A percentile compares a stretch with the other conserved stretches of the same genome.
These are phyloP conservation scores for Trissolcus basalis DNA, from an alignment of 1,140 invertebrate genomes.

Conservation along the genomic window DNA sequence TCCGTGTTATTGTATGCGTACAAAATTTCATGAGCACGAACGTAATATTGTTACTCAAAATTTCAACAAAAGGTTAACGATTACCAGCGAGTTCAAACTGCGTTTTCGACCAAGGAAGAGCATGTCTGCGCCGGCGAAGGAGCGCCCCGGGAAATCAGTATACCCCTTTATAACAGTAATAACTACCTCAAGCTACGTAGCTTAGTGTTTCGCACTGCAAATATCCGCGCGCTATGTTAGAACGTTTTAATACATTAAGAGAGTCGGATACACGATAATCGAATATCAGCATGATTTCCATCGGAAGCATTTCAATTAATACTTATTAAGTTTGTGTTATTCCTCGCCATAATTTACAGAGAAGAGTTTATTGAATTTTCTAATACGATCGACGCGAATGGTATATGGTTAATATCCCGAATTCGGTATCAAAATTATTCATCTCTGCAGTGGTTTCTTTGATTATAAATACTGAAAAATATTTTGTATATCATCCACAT, in stretches of 20 bases:
- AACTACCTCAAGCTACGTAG: constrained; percentile 50
- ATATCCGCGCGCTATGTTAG: constrained; percentile 39
- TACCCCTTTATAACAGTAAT: constrained; percentile 57
- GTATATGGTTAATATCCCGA: not conserved
- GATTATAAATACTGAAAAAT: too few species aligned
- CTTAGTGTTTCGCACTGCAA: constrained; percentile 46
- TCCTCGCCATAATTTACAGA: constrained; percentile 10
- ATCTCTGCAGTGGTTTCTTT: too few species aligned
- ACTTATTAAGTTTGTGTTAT: constrained; percentile 26
- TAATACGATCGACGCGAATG: too few species aligned
- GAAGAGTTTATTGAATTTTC: constrained; percentile 13
- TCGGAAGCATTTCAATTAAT: constrained; percentile 38
- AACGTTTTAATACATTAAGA: constrained; percentile 50
- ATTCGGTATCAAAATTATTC: too few species aligned
- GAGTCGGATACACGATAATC: constrained; percentile 33
- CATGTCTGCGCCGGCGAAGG: constrained; percentile 50
- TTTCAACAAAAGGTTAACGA: constrained; percentile 52
- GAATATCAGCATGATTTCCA: constrained; percentile 45
- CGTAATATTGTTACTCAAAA: constrained; percentile 32
- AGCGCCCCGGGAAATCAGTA: constrained; percentile 59
- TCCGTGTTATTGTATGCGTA: not conserved
- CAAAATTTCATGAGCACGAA: constrained; percentile 22
- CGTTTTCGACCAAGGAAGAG: constrained; percentile 52
- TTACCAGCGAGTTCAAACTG: constrained; percentile 44
- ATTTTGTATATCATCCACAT: too few species aligned